Percentiles rank a stretch among this genome's conserved stretches.
phyloP scores from a whole-genome alignment of 2,888 invertebrate genomes.

The Megaustenia siamemsis region DNA sequence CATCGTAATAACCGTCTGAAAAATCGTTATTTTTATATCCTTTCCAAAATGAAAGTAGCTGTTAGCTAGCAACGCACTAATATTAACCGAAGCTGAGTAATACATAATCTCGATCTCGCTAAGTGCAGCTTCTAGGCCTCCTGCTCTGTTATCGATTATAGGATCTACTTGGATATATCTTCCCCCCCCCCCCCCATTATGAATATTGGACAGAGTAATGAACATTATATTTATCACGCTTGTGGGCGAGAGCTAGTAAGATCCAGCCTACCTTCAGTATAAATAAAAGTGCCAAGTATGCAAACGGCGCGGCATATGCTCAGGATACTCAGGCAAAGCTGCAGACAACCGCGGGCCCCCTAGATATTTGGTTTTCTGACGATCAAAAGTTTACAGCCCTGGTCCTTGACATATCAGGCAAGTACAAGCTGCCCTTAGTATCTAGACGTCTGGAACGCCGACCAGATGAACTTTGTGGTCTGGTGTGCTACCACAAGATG shows the following conservation, averaged over 20 bases:
- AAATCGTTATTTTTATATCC: too few species aligned
- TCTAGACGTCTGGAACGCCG: background rate
- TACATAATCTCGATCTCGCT: too few species aligned
- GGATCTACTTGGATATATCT: background rate
- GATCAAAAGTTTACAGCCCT: background rate
- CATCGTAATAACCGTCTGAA: too few species aligned
- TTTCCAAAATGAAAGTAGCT: too few species aligned
- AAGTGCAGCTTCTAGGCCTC: too few species aligned
- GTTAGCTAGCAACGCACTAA: too few species aligned
- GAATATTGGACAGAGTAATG: background rate
- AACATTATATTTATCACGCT: background rate
- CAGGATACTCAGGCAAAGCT: background rate
- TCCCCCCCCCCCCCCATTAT: too few species aligned
- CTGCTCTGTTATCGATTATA: too few species aligned
- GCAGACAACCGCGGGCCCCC: background rate
- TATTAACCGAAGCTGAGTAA: too few species aligned
- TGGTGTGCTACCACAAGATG: background rate
- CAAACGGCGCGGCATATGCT: background rate
- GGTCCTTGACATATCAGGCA: background rate
- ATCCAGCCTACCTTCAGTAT: too few species aligned
- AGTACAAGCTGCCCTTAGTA: background rate
- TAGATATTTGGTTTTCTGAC: background rate
- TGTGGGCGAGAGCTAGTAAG: background rate
- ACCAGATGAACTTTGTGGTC: background rate
- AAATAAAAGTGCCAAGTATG: background rate